Conservation (phyloP, 2,888 invertebrate species). For the Gymnoscelis rufifasciata region DNA sequence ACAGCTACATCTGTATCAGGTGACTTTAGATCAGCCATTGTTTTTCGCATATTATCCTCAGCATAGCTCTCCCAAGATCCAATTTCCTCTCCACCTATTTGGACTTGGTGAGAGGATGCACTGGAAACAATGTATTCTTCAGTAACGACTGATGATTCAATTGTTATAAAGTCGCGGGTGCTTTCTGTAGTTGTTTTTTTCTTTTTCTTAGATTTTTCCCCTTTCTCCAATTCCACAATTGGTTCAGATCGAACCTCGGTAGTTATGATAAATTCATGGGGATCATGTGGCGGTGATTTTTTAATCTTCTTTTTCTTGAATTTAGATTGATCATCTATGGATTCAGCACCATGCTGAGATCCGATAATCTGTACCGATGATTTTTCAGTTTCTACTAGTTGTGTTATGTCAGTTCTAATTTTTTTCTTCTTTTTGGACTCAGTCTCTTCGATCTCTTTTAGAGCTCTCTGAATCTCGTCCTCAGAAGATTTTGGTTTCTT, state of each 20-base stretch:
- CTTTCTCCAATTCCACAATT: not conserved
- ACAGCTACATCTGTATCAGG: constrained; percentile 16
- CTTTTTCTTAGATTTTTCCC: constrained; percentile 31
- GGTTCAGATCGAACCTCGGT: not conserved
- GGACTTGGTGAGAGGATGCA: constrained; percentile 1
- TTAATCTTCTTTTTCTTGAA: constrained; percentile 43
- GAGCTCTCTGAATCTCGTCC: constrained; percentile 67
- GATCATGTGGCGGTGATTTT: constrained; percentile 32
- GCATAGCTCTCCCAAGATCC: constrained; percentile 24
- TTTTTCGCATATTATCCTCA: constrained; percentile 32
- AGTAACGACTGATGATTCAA: constrained; percentile 24
- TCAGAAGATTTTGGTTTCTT: constrained; percentile 55
- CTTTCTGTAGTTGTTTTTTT: constrained; percentile 11
- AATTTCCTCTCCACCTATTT: constrained; percentile 21
- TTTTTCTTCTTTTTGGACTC: constrained; percentile 61
- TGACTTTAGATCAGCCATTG: constrained; percentile 34
- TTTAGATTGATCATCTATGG: constrained; percentile 31
- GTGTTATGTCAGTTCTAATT: constrained; percentile 12
- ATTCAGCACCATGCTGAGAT: constrained; percentile 14
- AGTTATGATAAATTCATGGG: constrained; percentile 2
- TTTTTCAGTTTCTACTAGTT: constrained; percentile 3
- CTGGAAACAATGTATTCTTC: constrained; percentile 4
- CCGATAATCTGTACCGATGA: not conserved
- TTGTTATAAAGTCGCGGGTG: constrained; percentile 19
- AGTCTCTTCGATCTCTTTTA: constrained; percentile 67